These are phyloP conservation scores for Ornithorhynchus anatinus DNA, from an alignment of 2,113 vertebrate genomes.

Conservation along the genomic window DNA sequence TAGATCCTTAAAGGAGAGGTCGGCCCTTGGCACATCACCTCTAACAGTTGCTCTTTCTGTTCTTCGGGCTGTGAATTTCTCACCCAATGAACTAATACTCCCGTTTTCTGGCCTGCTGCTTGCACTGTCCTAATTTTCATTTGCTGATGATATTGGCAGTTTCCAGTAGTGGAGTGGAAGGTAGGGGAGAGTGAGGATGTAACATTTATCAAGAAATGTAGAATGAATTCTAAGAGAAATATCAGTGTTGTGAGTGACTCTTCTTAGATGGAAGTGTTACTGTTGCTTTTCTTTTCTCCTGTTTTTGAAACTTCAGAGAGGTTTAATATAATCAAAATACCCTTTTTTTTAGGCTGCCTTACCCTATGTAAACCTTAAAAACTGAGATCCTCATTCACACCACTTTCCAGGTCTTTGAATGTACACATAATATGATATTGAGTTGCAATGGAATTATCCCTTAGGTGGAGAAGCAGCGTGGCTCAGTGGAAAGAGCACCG, in stretches of 20 bases:
- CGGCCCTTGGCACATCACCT: no score
- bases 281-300: not conserved
- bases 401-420: not conserved
- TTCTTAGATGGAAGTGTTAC: no score
- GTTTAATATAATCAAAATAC: not conserved
- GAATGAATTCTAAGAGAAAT: no score
- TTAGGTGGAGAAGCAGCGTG: no score
- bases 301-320: no score
- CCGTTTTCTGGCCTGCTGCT: not conserved
- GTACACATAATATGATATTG: not conserved
- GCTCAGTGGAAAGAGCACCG: no score
- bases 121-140: not conserved
- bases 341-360: not conserved
- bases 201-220: not conserved
- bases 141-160: not conserved
- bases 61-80: not conserved
- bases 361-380: slow-evolving; percentile 1
- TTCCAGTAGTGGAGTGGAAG: not conserved
- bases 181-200: not conserved
- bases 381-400: not conserved
- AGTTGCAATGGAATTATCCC: not conserved
- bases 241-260: no score
- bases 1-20: not conserved
- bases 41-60: not conserved
- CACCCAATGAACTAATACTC: not conserved